Conservation (phyloP, 2,113 vertebrate genomes). For the Emydocephalus ijimae region DNA sequence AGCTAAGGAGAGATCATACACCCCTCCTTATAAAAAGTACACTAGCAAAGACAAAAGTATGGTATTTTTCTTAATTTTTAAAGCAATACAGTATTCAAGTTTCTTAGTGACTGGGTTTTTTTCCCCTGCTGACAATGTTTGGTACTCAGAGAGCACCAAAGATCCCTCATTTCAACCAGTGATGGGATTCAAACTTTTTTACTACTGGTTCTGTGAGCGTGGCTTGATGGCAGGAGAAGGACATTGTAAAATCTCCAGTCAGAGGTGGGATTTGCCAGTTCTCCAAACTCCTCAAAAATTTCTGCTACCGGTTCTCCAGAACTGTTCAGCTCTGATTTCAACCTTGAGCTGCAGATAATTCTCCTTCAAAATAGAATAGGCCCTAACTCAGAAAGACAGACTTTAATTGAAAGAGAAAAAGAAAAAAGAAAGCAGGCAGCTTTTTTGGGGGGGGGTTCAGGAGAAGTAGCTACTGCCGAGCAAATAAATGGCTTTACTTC, state of each 20-base stretch:
- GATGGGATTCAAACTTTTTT: no score
- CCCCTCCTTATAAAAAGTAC: background rate
- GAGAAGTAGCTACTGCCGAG: background rate
- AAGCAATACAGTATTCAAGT: background rate
- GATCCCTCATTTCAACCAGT: no score
- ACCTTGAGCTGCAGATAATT: no score
- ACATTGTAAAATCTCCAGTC: no score
- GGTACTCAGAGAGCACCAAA: no score
- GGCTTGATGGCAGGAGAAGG: no score
- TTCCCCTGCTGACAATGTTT: background rate
- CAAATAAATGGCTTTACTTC: constrained; percentile 21
- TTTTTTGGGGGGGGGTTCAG: constrained; percentile 9
- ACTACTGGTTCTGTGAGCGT: no score
- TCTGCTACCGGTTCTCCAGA: no score
- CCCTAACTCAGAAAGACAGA: background rate
- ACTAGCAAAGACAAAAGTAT: background rate
- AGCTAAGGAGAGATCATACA: background rate
- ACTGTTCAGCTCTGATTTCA: no score
- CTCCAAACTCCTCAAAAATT: no score
- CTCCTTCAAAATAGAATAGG: background rate
- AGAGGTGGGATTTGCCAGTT: no score
- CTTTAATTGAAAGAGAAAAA: background rate
- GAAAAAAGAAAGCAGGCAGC: background rate
- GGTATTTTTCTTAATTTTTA: background rate
- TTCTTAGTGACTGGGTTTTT: background rate